phyloP scores from a whole-genome alignment of 2,113 vertebrate genomes.

The Macquaria australasica region DNA sequence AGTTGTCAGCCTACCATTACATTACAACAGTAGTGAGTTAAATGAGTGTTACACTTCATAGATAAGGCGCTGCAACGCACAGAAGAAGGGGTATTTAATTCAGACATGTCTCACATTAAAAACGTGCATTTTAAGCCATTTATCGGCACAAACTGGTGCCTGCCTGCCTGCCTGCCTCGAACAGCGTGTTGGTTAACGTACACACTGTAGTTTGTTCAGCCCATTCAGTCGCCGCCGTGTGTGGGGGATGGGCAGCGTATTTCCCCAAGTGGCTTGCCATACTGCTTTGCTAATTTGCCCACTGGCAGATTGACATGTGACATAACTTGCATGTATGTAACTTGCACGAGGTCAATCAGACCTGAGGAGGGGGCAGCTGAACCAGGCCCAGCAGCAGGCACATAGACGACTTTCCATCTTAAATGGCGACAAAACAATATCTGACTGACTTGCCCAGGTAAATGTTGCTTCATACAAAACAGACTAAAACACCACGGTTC shows the following conservation, averaged over 20 bases:
- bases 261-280: conserved; percentile 31
- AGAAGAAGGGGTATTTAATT: neutral
- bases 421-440: neutral
- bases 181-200: conserved; percentile 12
- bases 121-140: neutral
- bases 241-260: conserved; percentile 54
- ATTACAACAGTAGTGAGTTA: neutral
- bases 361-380: neutral
- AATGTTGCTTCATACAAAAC: neutral
- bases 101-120: fast-evolving
- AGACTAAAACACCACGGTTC: neutral
- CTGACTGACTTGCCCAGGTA: conserved; percentile 1
- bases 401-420: too few relatives aligned
- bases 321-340: conserved; percentile 30
- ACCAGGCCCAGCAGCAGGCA: neutral
- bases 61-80: fast-evolving
- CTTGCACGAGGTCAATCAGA: neutral
- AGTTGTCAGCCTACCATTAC: conserved; percentile 2
- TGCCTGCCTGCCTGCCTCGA: neutral
- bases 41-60: neutral
- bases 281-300: conserved; percentile 36
- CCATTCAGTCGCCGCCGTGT: conserved; percentile 27
- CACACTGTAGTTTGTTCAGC: conserved; percentile 28
- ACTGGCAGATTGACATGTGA: conserved; percentile 44
- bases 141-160: too few relatives aligned